Evolutionary conservation across 1,140 invertebrate species (phyloP).

Genomic region (Venturia canescens): DNA sequence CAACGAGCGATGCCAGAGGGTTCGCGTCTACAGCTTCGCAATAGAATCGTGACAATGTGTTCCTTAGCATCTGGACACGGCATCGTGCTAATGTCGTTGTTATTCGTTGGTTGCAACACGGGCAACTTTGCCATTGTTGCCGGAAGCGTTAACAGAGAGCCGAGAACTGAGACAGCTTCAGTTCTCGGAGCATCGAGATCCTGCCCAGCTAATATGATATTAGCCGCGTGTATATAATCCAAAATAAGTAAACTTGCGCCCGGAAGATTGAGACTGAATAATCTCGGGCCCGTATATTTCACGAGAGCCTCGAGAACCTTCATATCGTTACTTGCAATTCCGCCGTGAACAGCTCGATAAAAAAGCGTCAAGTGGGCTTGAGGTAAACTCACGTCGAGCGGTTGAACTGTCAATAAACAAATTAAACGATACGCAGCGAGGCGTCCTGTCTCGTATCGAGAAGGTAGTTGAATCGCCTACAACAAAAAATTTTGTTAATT

Average conservation of each 20-base stretch:
- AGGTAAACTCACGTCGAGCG: slow-evolving; percentile 78
- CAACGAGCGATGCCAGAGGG: slow-evolving; percentile 92
- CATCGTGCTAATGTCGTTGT: slow-evolving; percentile 82
- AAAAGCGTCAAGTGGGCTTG: slow-evolving; percentile 90
- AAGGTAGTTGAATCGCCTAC: slow-evolving; percentile 78
- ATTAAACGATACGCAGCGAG: slow-evolving; percentile 84
- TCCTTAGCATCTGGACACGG: slow-evolving; percentile 91
- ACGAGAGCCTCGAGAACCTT: slow-evolving; percentile 81
- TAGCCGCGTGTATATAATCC: slow-evolving; percentile 94
- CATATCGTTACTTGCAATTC: slow-evolving; percentile 76
- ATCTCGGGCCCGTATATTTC: slow-evolving; percentile 86
- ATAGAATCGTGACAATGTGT: slow-evolving; percentile 90
- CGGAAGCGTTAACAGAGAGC: slow-evolving; percentile 89
- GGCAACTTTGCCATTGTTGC: slow-evolving; percentile 86
- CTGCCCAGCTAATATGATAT: slow-evolving; percentile 88
- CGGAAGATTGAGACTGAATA: slow-evolving; percentile 92
- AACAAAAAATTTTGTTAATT: neutral
- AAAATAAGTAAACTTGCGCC: slow-evolving; percentile 91
- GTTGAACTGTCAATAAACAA: slow-evolving; percentile 81
- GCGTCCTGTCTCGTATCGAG: slow-evolving; percentile 82
- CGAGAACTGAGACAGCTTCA: slow-evolving; percentile 95
- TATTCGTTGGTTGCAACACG: slow-evolving; percentile 86
- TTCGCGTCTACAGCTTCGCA: slow-evolving; percentile 91
- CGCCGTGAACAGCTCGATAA: slow-evolving; percentile 91
- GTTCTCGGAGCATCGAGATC: slow-evolving; percentile 90